Evolutionary conservation across 2,888 invertebrate species (phyloP).

Genomic region (Hanleya hanleyi): DNA sequence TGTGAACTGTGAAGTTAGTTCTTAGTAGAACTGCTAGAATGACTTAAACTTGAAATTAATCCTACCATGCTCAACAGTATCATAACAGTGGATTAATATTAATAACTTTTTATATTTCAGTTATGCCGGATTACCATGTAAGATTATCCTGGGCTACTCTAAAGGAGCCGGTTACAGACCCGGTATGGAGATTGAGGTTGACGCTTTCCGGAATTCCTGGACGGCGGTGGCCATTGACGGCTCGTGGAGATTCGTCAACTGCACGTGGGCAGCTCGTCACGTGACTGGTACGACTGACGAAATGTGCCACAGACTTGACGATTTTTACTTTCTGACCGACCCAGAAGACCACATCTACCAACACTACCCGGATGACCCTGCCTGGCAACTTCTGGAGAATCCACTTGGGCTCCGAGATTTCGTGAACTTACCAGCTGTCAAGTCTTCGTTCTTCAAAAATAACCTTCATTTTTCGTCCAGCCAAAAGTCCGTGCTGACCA

Average conservation of each 20-base stretch:
- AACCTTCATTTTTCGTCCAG: constrained; percentile 60
- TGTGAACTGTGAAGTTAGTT: too few species aligned
- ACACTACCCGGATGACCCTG: constrained; percentile 70
- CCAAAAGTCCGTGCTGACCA: constrained; percentile 64
- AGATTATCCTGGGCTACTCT: constrained; percentile 98
- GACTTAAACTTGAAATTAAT: too few species aligned
- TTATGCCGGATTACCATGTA: constrained; percentile 98
- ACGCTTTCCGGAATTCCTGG: constrained; percentile 95
- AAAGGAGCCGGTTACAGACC: constrained; percentile 99
- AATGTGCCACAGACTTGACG: constrained; percentile 68
- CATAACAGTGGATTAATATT: too few species aligned
- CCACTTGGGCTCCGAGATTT: constrained; percentile 74
- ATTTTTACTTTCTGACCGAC: constrained; percentile 72
- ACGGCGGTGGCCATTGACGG: constrained; percentile 99
- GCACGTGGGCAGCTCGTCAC: constrained; percentile 98
- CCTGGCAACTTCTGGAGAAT: constrained; percentile 75
- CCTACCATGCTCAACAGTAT: too few species aligned
- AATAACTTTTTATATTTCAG: constrained; percentile 77
- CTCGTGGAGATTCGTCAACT: constrained; percentile 99
- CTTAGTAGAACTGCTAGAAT: constrained; percentile 79
- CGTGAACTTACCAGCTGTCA: constrained; percentile 74
- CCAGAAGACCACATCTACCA: constrained; percentile 72
- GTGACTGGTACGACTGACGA: constrained; percentile 46
- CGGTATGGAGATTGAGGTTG: constrained; percentile 77
- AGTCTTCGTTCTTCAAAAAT: constrained; percentile 74